Conservation (phyloP, 2,113 vertebrate species). For the Ondatra zibethicus region DNA sequence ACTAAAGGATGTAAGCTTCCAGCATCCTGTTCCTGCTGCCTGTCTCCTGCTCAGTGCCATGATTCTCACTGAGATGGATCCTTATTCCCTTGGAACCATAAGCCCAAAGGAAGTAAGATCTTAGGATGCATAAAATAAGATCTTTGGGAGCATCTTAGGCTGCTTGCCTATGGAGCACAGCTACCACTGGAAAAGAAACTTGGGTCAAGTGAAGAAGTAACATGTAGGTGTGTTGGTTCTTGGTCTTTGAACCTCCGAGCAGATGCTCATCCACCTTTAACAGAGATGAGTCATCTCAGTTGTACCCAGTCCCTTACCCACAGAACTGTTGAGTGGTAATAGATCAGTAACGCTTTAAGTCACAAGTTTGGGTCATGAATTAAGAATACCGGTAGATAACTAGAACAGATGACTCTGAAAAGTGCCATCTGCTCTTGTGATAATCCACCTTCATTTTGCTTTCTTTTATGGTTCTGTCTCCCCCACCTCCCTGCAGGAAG, state of each 20-base stretch:
- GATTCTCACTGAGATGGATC: neutral
- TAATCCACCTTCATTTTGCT: neutral
- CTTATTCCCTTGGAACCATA: neutral
- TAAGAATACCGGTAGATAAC: neutral
- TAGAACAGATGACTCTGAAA: neutral
- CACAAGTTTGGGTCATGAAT: neutral
- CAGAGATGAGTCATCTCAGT: neutral
- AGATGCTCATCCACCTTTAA: neutral
- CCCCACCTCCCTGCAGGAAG: neutral
- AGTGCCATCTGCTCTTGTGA: neutral
- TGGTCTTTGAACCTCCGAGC: neutral
- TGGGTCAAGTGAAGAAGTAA: neutral
- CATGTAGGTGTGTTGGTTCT: neutral
- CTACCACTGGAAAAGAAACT: neutral
- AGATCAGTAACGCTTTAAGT: neutral
- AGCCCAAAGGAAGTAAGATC: neutral
- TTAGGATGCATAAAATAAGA: no score
- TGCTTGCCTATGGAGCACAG: neutral
- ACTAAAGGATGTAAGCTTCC: neutral
- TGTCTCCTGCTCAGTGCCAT: no score
- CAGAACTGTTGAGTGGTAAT: neutral
- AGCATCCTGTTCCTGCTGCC: neutral
- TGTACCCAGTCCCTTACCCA: neutral
- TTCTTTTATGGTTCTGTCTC: neutral
- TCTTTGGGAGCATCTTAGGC: neutral